Evolutionary conservation across 2,888 invertebrate species (phyloP), one percentile per base, ranked within the genome.

Genomic region (Pseudoips prasinana): DNA sequence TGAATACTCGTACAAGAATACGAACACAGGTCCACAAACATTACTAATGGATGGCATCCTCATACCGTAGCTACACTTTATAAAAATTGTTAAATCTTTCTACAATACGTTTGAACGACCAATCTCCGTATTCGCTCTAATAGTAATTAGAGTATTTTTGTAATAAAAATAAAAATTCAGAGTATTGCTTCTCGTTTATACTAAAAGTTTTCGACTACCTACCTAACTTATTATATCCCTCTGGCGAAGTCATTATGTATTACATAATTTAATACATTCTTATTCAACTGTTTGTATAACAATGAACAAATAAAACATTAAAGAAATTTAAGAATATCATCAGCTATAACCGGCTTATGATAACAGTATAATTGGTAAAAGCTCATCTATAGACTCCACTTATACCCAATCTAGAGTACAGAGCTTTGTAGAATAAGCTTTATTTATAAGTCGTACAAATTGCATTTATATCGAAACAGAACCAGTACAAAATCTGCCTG

Each of bases 101-200:
- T 39, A 33, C 28, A 34, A 39, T 29, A 32, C 34, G 22, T 34
- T 34, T 37, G 41, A 44, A 44, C 33, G 47, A 40, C 51, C 58
- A 70, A 64, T 69, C 64, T 58, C 60, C 63, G 59, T 66, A 68
- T 73, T 72, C 55, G 60, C 69, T 57, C 64, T 62, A 66, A 62
- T 58, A 64, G 62, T 58, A 64, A 60, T 71, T 63, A 78, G 81
- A 86, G 83, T 86, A 86, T 85, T 83, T 75, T 64, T 55, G 69
- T 77, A 80, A 67, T 79, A 82, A 83, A 80, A 84, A 85, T 76
- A 73, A 80, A 74, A 80, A 81, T 77, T 78, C 75, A 79, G 87
- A 88, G 85, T 88, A 88, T 88, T 88, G 87, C 87, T 87, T 88
- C 74, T 85, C 81, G 71, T 85, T 86, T 86, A 86, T 81, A 82